Percentiles rank a stretch among this genome's conserved stretches.
These are phyloP conservation scores for Takifugu flavidus DNA, from an alignment of 2,113 vertebrate genomes.

Conservation along the genomic window DNA sequence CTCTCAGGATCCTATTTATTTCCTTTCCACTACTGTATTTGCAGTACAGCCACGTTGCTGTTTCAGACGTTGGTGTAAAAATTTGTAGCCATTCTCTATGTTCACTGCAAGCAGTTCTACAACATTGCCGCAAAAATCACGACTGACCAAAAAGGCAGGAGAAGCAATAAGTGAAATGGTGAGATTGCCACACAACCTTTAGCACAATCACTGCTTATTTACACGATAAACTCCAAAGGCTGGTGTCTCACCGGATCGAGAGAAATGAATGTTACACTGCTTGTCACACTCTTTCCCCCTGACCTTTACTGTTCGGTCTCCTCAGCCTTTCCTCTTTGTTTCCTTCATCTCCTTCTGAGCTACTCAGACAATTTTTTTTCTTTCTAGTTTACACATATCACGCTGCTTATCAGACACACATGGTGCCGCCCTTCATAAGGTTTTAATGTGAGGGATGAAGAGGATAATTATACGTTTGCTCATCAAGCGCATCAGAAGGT, in stretches of 20 bases:
- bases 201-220: conserved; percentile 67
- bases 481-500: conserved; percentile 12
- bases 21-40: conserved; percentile 49
- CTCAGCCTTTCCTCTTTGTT: not conserved
- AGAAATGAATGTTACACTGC: conserved; percentile 47
- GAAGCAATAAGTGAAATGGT: conserved; percentile 62
- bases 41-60: conserved; percentile 43
- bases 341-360: conserved; percentile 11
- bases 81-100: conserved; percentile 41
- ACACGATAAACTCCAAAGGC: conserved; percentile 38
- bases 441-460: conserved; percentile 9
- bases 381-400: conserved; percentile 28
- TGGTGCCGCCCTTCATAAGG: conserved; percentile 18
- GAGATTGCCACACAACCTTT: conserved; percentile 41
- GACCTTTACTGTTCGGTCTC: conserved; percentile 3
- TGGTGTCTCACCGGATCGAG: not conserved
- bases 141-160: conserved; percentile 66
- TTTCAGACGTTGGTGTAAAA: conserved; percentile 41
- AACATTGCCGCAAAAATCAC: conserved; percentile 43
- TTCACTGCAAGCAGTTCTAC: conserved; percentile 59
- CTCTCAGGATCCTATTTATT: conserved; percentile 76
- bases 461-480: conserved; percentile 17
- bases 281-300: conserved; percentile 6
- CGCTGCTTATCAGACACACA: conserved; percentile 36
- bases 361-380: conserved; percentile 5